Percentiles rank a stretch among this genome's conserved stretches.
Conservation (phyloP, 1,140 invertebrate genomes). For the Calliphora vicina region DNA sequence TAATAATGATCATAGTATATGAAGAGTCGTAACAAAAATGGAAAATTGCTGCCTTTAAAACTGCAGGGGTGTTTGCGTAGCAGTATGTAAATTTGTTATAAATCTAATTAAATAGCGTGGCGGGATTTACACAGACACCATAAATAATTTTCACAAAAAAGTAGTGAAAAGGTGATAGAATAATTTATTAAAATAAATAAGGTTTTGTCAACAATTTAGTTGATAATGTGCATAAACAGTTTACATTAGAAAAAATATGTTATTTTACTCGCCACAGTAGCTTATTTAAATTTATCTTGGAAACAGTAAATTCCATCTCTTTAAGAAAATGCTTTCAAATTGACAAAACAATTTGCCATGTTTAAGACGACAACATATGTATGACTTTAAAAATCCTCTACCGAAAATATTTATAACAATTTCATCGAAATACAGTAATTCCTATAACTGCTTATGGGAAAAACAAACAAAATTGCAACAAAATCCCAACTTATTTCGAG, state of each 20-base stretch:
- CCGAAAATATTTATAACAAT: neutral
- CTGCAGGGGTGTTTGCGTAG: neutral
- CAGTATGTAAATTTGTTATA: neutral
- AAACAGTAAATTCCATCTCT: too few relatives aligned
- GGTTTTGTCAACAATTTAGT: constrained; percentile 8
- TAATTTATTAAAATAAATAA: neutral
- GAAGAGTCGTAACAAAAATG: too few relatives aligned
- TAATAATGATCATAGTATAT: too few relatives aligned
- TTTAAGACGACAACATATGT: neutral
- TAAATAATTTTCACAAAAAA: neutral
- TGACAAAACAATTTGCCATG: too few relatives aligned
- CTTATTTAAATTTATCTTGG: too few relatives aligned
- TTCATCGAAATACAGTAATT: neutral
- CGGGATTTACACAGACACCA: constrained; percentile 12
- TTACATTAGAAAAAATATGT: neutral
- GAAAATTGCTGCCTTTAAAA: too few relatives aligned
- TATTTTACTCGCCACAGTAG: too few relatives aligned
- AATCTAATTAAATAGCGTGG: constrained; percentile 3
- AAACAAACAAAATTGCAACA: neutral
- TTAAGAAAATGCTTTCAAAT: too few relatives aligned
- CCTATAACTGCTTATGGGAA: neutral
- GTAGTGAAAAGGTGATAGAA: neutral
- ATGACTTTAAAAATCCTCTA: neutral
- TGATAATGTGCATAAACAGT: neutral
- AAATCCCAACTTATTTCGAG: neutral